A percentile compares a stretch with the other conserved stretches of the same genome.
These are phyloP conservation scores for Canis aureus DNA, from an alignment of 2,113 vertebrate genomes.

Conservation along the genomic window DNA sequence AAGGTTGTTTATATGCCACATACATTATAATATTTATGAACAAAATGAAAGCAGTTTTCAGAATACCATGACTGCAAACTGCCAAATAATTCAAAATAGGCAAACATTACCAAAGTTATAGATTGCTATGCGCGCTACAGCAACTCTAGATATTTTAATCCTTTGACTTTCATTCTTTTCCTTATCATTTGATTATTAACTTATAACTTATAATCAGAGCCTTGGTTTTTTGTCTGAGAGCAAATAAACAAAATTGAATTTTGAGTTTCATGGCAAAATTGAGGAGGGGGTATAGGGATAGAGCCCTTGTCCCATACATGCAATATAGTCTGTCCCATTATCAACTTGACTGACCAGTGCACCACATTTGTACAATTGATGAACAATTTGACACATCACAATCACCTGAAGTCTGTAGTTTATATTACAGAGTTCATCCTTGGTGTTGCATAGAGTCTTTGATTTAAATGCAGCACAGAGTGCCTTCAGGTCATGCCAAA, in stretches of 20 bases:
- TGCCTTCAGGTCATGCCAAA: not conserved
- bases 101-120: not conserved
- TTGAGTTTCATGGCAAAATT: not conserved
- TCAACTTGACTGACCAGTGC: not conserved
- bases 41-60: not conserved
- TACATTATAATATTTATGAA: not conserved
- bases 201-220: not conserved
- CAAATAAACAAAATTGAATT: not conserved
- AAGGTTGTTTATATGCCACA: not conserved
- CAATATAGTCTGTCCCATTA: not conserved
- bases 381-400: not conserved
- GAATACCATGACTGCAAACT: not conserved
- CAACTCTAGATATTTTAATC: not conserved
- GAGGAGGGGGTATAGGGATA: not conserved
- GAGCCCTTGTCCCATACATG: not conserved
- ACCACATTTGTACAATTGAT: not conserved
- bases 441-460: not conserved
- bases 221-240: not conserved
- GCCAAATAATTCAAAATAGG: not conserved
- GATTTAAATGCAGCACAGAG: not conserved
- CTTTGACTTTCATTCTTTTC: not conserved
- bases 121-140: not conserved
- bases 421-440: not conserved
- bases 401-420: not conserved
- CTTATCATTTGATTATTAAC: not conserved